phyloP scores from a whole-genome alignment of 23 tunicate genomes.

The Halocynthia roretzi region DNA sequence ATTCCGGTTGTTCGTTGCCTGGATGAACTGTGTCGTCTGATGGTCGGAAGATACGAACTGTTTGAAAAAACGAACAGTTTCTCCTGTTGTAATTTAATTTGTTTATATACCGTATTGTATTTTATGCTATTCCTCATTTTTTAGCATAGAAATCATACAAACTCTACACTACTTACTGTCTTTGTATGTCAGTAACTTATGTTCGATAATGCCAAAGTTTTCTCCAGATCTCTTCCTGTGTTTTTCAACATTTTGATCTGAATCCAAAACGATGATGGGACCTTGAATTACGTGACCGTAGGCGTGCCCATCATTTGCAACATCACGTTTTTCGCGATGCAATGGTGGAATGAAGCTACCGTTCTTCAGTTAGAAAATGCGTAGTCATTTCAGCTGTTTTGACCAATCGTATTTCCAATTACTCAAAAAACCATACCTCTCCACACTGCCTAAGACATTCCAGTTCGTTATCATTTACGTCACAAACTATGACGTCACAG shows the following conservation, averaged over 20 bases:
- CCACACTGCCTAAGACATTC: constrained; percentile 32
- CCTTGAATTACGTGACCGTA: constrained; percentile 63
- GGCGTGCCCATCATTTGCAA: constrained; percentile 5
- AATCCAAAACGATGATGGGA: constrained; percentile 42
- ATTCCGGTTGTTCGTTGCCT: no score
- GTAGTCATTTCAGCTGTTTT: background rate
- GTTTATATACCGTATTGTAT: background rate
- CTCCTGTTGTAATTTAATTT: background rate
- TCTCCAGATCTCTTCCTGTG: background rate
- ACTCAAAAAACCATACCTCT: constrained; percentile 16
- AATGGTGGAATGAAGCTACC: background rate
- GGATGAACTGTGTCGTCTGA: no score
- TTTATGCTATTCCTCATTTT: background rate
- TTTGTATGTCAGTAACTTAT: background rate
- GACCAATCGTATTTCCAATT: background rate
- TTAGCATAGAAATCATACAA: background rate
- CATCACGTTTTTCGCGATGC: constrained; percentile 3
- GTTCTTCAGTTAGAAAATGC: background rate
- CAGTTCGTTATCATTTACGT: constrained; percentile 28
- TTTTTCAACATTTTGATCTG: background rate
- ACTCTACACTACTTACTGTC: background rate
- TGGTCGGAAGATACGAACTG: no score
- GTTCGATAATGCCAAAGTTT: constrained; percentile 4
- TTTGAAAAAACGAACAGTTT: no score
- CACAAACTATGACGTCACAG: constrained; percentile 74